Evolutionary conservation across 2,888 invertebrate genomes (phyloP), one percentile per base, ranked within the genome.

Genomic region (Eupithecia vulgata): DNA sequence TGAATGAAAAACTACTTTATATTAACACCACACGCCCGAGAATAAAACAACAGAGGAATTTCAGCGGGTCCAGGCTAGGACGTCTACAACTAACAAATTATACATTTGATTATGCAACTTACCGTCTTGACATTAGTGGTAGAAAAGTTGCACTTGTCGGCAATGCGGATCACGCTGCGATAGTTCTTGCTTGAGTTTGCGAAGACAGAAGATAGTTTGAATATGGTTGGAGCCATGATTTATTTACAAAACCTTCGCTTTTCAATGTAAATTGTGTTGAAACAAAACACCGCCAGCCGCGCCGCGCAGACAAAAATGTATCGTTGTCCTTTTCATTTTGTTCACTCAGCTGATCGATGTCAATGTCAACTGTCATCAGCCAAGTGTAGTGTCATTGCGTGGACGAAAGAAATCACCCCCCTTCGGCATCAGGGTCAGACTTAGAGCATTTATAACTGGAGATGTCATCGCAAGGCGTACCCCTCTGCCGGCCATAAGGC

Each of bases 71-170:
- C 30, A 30, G 30, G 30, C 2, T 8, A 59, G 52, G 25, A 68
- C 64, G 42, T 70, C 35, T 42, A 68, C 30, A 61, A 17, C 13
- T 12, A 21, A 15, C 57, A 4, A 52, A 5, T 10, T 21, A 21
- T 5, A 10, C 10, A 66, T 68, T 45, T 80, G 85, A 85, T 94
- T 94, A 94, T 92, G 93, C 93, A 94, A 94, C 94, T 93, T 92
- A 94, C 94, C 89, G 88, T 84, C 74, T 80, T 81, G 82, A 88
- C 90, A 87, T 87, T 87, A 81, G 92, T 89, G 37, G 94, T 93
- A 5, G 90, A 88, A 76, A 94, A 87, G 79, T 89, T 86, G 73
- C 86, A 81, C 79, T 90, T 89, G 73, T 92, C 82, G 66, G 89
- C 82, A n/a, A 90, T 80, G 30, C 84, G 84, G 35, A 91, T 85